phyloP scores from a whole-genome alignment of 2,888 invertebrate genomes.

The Dinocampus coccinellae region DNA sequence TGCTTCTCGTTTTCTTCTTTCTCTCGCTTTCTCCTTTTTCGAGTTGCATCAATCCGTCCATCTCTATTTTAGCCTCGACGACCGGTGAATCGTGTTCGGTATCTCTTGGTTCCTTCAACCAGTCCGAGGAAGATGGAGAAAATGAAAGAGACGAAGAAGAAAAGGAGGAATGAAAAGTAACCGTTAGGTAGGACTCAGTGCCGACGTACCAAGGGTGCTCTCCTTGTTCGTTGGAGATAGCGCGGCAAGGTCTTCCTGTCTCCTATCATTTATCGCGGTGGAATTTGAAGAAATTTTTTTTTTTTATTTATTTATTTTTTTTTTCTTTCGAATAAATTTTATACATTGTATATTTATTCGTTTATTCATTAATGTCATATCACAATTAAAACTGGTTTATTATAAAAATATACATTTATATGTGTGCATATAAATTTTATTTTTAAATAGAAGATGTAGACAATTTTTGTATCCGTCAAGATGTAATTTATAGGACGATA shows the following conservation, averaged over 20 bases:
- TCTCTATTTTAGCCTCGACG: conserved; percentile 36
- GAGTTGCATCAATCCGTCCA: background rate
- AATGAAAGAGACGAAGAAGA: background rate
- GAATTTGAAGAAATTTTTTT: conserved; percentile 6
- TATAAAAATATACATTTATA: background rate
- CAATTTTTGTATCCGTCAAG: conserved; percentile 21
- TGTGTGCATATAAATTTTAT: background rate
- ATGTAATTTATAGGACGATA: conserved; percentile 34
- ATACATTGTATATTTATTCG: background rate
- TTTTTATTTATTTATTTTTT: too few species aligned
- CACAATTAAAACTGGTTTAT: background rate
- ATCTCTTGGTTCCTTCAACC: conserved; percentile 31
- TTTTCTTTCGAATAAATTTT: too few species aligned
- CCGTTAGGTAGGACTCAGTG: conserved; percentile 20
- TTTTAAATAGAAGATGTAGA: conserved; percentile 7
- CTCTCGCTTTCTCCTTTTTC: conserved; percentile 13
- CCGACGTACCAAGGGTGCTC: conserved; percentile 16
- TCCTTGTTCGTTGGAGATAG: conserved; percentile 14
- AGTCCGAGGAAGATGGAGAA: background rate
- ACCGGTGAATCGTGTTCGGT: conserved; percentile 37
- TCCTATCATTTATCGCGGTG: conserved; percentile 12
- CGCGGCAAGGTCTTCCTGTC: conserved; percentile 9
- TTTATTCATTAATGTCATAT: conserved; percentile 1
- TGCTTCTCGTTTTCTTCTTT: conserved; percentile 18
- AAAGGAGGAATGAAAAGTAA: background rate